Conservation (phyloP, 2,113 vertebrate species). For the Scolopax mira region DNA sequence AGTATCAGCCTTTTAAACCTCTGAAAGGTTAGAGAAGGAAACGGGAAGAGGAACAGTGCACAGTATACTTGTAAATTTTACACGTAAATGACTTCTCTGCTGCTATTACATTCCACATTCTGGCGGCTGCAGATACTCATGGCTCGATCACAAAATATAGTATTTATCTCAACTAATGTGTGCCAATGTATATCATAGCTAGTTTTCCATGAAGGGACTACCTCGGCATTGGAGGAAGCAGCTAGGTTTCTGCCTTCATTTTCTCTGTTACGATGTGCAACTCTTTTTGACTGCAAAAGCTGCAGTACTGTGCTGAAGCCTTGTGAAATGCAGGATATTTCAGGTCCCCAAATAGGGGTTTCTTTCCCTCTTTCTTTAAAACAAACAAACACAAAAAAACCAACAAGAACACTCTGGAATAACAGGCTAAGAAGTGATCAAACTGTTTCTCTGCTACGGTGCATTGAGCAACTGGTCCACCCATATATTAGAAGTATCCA, state of each 20-base stretch:
- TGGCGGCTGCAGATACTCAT: not conserved
- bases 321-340: not conserved
- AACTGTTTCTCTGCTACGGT: rapidly evolving
- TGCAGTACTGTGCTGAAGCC: not conserved
- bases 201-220: not conserved
- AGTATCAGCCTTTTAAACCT: not conserved
- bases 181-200: not conserved
- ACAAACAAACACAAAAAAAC: not conserved
- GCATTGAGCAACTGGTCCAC: not conserved
- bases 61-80: not conserved
- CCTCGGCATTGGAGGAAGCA: not conserved
- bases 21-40: not conserved
- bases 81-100: not conserved
- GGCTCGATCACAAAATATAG: not conserved
- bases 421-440: not conserved
- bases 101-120: not conserved
- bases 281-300: not conserved
- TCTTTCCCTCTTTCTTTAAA: not conserved
- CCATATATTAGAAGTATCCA: not conserved
- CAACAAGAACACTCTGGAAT: not conserved
- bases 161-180: not conserved
- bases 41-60: not conserved
- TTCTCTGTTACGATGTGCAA: not conserved
- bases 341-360: not conserved
- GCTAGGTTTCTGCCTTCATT: not conserved